Base-by-base conservation (phyloP, 2,888 invertebrate genomes). In the Dorcus hopei region DNA sequence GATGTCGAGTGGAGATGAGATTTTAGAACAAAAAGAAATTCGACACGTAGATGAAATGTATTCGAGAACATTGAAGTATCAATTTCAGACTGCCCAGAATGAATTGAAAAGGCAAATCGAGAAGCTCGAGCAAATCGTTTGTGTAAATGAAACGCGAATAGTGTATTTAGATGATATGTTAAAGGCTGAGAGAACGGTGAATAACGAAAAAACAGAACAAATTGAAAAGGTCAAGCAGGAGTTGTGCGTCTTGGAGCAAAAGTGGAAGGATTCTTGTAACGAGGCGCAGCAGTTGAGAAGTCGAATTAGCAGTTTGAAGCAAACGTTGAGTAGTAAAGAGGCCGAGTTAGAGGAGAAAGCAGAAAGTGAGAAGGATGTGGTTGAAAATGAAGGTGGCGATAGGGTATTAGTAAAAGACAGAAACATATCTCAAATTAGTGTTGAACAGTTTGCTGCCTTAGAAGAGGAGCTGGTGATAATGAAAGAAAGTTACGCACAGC, bases 381-480 rank as follows among this genome's bases (percentile, higher is more conserved):
- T 40, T 19, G 26, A 77, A 63, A 58, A 64, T n/a, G 75, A 76
- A 58, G 65, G 11, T 26, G 7, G 19, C 48, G 16, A 48, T 14
- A 23, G 48, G 19, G 45, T 40, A 45, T 48, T 53, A 43, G 52
- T 26, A 33, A 47, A 43, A 9, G 39, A 58, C 19, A 54, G 40
- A 45, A 62, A 58, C 58, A 66, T 57, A 50, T 16, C 58, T 66
- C 52, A 65, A 14, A 61, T 72, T 39, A 70, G 67, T 49, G 66
- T 64, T 45, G 84, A 87, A 33, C 80, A 84, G 72, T 76, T 88
- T 70, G 81, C 83, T 70, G 83, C 85, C 70, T 79, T 90, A 23
- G 87, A 89, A 73, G 89, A 90, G 74, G 90, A 91, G 76, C 79
- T 91, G 68, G 86, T 87, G 57, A 80, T 85, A 50, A 82, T 91